A percentile compares a stretch with the other conserved stretches of the same genome.
Evolutionary conservation across 2,113 vertebrate genomes (phyloP).

Genomic region (Vireo altiloquus): DNA sequence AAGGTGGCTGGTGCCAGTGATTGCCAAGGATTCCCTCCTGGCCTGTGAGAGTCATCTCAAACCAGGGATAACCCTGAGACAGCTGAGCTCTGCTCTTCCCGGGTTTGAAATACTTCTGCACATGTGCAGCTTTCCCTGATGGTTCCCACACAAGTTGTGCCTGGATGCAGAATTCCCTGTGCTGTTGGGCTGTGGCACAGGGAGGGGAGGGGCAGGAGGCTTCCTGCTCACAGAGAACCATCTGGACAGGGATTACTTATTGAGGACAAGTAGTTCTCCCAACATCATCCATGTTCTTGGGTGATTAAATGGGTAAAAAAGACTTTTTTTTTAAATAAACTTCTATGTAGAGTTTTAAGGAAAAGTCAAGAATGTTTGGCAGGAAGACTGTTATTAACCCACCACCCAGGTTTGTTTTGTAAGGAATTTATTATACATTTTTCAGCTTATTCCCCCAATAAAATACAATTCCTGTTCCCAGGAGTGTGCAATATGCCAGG

Average conservation of each 20-base stretch:
- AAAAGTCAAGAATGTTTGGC: not conserved
- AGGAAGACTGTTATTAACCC: not conserved
- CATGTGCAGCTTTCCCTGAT: fast-evolving
- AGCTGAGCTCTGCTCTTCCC: not conserved
- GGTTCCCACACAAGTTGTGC: not conserved
- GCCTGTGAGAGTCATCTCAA: not conserved
- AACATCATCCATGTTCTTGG: not conserved
- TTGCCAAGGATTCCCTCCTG: not conserved
- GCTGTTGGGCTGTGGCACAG: not conserved
- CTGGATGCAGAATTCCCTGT: not conserved
- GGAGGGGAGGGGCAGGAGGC: not conserved
- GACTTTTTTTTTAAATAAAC: not conserved
- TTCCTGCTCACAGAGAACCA: not conserved
- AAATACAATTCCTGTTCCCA: not conserved
- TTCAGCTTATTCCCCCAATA: not conserved
- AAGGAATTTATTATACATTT: not conserved
- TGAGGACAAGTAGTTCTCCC: not conserved
- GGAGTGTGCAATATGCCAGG: not conserved
- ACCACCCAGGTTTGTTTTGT: not conserved
- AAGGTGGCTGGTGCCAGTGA: not conserved
- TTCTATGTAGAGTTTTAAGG: not conserved
- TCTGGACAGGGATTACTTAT: not conserved
- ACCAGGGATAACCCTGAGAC: not conserved
- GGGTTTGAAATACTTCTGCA: fast-evolving
- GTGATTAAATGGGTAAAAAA: not conserved